Base-by-base conservation (phyloP, 2,113 vertebrate genomes). In the Myiozetetes cayanensis region DNA sequence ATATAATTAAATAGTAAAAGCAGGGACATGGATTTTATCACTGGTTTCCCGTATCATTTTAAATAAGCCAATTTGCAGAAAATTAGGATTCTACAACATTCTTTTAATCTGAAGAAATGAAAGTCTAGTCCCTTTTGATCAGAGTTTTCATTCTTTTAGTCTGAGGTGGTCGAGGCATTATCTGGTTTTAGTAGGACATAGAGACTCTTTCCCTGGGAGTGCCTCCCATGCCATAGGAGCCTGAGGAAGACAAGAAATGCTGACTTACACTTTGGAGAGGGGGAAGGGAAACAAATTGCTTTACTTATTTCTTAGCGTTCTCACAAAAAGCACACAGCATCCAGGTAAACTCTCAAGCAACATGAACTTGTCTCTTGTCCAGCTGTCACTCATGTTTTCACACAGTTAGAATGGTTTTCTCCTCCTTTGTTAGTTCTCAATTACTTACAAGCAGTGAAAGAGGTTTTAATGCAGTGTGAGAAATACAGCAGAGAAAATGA, bases 361-460 rank as follows among this genome's bases (percentile, higher is more conserved):
- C 20, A 30, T 11, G n/a, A 67, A 44, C 55, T 66, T 7, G 12
- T 25, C n/a, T 37, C 15, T 81, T 56, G 18, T 43, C 35, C 67
- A 85, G 6, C 41, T 39, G 30, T 47, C 3, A 2, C 63, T 84
- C 12, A 6, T 21, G 9, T 62, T 83, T 63, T 72, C 14, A 15
- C 37, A 61, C 11, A 46, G 46, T 59, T 59, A 81, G 37, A 91
- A 68, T 13, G 10, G 20, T 92, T 81, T 79, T 47, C 30, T 47
- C 22, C 44, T 86, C 20, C 31, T 55, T 14, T 61, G 5, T 81
- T 53, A 67, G 35, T 70, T 68, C 10, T 46, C 46, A 73, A 5
- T 63, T 94, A 87, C 70, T 87, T 85, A 89, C 44, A 94, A 94
- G 77, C 66, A 91, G 77, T 93, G 90, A 90, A 84, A 76, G 78